Conservation (phyloP, 2,888 invertebrate species). For the Diarsia rubi region DNA sequence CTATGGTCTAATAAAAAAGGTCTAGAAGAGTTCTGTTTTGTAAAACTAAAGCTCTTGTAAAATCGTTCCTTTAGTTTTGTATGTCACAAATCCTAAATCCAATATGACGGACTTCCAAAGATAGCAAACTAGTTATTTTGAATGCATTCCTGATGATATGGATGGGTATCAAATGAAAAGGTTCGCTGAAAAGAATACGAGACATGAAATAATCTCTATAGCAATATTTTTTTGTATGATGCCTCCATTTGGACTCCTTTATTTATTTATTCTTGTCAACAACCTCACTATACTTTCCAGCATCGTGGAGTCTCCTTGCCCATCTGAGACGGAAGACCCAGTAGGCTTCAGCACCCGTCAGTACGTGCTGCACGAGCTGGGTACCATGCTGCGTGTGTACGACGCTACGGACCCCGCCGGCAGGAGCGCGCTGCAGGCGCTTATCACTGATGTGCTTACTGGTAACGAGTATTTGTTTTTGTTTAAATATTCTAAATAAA, state of each 20-base stretch:
- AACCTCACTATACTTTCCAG: slow-evolving; percentile 65
- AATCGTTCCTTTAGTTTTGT: background rate
- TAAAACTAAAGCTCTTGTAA: background rate
- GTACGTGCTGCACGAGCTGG: slow-evolving; percentile 91
- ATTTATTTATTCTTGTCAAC: too few species aligned
- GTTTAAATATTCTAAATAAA: too few species aligned
- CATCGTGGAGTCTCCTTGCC: slow-evolving; percentile 87
- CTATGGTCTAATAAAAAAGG: too few species aligned
- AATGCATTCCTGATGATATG: too few species aligned
- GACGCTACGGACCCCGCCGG: slow-evolving; percentile 92
- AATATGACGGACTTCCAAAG: too few species aligned
- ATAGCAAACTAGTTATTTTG: too few species aligned
- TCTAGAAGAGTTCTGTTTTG: slow-evolving; percentile 54
- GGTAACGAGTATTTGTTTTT: slow-evolving; percentile 66
- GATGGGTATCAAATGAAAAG: too few species aligned
- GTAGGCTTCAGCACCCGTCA: slow-evolving; percentile 87
- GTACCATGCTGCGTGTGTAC: slow-evolving; percentile 88
- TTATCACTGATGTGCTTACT: slow-evolving; percentile 81
- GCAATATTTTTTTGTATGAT: too few species aligned
- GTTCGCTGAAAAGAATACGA: too few species aligned
- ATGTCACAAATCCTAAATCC: too few species aligned
- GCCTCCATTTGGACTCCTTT: too few species aligned
- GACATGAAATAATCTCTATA: too few species aligned
- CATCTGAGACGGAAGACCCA: slow-evolving; percentile 79
- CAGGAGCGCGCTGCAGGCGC: slow-evolving; percentile 79